A percentile compares a stretch with the other conserved stretches of the same genome.
Conservation (phyloP, 2,888 invertebrate genomes). For the Drosophila pseudotakahashii region DNA sequence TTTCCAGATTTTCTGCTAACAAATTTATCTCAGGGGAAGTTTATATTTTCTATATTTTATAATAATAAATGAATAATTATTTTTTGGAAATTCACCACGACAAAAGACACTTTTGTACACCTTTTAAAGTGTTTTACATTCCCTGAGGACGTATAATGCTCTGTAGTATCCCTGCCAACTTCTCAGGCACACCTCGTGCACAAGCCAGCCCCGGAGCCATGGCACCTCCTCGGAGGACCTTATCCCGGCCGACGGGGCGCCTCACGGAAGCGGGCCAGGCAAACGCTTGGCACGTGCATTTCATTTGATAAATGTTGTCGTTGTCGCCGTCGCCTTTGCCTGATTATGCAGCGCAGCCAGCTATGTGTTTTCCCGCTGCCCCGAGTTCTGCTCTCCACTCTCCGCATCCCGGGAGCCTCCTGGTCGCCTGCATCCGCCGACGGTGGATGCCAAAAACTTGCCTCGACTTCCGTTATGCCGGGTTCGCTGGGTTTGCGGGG, state of each 20-base stretch:
- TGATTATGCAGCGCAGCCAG: slow-evolving; percentile 69
- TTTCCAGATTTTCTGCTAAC: too few species aligned
- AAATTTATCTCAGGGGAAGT: too few species aligned
- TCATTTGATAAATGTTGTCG: slow-evolving; percentile 75
- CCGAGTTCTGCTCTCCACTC: neutral
- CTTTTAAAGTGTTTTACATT: too few species aligned
- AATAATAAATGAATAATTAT: too few species aligned
- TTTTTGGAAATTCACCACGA: too few species aligned
- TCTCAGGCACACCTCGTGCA: slow-evolving; percentile 13
- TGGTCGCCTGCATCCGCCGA: slow-evolving; percentile 14
- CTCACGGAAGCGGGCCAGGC: slow-evolving; percentile 63
- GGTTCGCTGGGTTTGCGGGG: slow-evolving; percentile 46
- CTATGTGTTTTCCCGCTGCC: too few species aligned
- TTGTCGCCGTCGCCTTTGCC: slow-evolving; percentile 54
- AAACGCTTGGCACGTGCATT: slow-evolving; percentile 76
- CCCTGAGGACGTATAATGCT: too few species aligned
- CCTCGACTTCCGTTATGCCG: slow-evolving; percentile 57
- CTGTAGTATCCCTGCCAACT: neutral
- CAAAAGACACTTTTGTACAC: too few species aligned
- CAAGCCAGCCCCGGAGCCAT: slow-evolving; percentile 6
- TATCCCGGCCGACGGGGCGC: slow-evolving; percentile 46
- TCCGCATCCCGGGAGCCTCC: slow-evolving; percentile 7
- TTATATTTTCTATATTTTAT: too few species aligned
- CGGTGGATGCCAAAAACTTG: slow-evolving; percentile 64
- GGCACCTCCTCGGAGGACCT: slow-evolving; percentile 30